These are phyloP conservation scores for Ridgeia piscesae DNA, from an alignment of 1,140 invertebrate species.

Conservation along the genomic window DNA sequence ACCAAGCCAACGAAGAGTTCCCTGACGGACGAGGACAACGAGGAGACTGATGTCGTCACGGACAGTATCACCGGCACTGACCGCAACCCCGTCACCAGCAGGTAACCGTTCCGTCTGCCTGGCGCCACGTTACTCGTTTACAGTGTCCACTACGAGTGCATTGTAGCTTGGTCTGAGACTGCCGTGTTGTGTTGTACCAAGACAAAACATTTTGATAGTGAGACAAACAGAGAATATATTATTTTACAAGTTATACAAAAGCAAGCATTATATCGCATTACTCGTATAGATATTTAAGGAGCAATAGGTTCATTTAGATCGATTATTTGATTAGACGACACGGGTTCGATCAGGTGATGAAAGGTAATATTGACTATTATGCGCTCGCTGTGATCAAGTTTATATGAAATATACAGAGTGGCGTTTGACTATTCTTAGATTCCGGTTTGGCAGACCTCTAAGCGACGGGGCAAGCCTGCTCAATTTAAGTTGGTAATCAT, in stretches of 20 bases:
- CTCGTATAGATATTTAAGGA: neutral
- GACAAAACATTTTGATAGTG: neutral
- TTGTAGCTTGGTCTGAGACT: too few species aligned
- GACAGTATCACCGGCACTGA: neutral
- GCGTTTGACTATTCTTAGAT: neutral
- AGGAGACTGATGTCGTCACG: neutral
- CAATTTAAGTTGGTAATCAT: neutral
- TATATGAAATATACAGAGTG: too few species aligned
- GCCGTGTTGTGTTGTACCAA: neutral
- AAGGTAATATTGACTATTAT: neutral
- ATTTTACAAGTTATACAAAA: neutral
- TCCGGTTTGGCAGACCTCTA: neutral
- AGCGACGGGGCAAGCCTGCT: neutral
- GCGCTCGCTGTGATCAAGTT: neutral
- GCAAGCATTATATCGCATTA: neutral
- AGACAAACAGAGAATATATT: neutral
- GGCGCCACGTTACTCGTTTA: neutral
- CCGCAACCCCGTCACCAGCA: neutral
- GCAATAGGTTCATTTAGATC: neutral
- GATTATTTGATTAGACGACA: neutral
- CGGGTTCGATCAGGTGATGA: neutral
- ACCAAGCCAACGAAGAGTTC: neutral
- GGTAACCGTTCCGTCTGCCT: neutral
- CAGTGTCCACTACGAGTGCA: too few species aligned
- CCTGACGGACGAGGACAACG: neutral